Evolutionary conservation across 2,888 invertebrate species (phyloP).

Genomic region (Amphipoea oculea): DNA sequence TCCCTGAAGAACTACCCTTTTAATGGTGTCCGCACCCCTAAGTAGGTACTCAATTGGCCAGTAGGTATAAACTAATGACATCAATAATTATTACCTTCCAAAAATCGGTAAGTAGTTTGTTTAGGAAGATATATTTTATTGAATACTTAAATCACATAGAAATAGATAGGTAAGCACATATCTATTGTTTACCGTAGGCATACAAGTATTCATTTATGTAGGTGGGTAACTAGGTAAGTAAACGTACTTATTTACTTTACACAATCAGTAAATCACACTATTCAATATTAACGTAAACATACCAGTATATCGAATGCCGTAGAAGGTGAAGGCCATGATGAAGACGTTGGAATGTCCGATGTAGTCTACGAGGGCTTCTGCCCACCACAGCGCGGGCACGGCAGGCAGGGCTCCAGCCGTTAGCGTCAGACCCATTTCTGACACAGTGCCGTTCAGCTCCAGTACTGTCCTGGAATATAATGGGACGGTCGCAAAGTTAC

Average conservation of each 20-base stretch:
- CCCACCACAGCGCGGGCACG: slow-evolving; percentile 93
- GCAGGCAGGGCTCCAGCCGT: slow-evolving; percentile 93
- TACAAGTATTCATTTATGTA: neutral
- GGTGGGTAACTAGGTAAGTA: neutral
- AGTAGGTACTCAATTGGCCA: too few relatives aligned
- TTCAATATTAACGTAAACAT: slow-evolving; percentile 38
- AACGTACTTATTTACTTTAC: neutral
- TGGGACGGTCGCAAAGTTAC: neutral
- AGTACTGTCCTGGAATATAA: slow-evolving; percentile 89
- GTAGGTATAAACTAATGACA: too few relatives aligned
- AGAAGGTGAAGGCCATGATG: slow-evolving; percentile 95
- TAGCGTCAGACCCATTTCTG: slow-evolving; percentile 92
- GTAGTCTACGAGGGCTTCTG: slow-evolving; percentile 95
- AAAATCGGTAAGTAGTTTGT: too few relatives aligned
- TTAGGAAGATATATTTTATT: too few relatives aligned
- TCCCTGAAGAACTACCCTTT: too few relatives aligned
- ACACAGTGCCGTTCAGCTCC: slow-evolving; percentile 87
- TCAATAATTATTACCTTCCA: too few relatives aligned
- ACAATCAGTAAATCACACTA: slow-evolving; percentile 2
- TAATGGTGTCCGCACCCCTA: too few relatives aligned
- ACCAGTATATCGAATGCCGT: slow-evolving; percentile 94
- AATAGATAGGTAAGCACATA: neutral
- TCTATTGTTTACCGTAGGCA: neutral
- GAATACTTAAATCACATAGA: neutral
- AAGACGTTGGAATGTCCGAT: slow-evolving; percentile 95